Base-by-base conservation (phyloP, 2,888 invertebrate species). In the Bimastos eiseni region DNA sequence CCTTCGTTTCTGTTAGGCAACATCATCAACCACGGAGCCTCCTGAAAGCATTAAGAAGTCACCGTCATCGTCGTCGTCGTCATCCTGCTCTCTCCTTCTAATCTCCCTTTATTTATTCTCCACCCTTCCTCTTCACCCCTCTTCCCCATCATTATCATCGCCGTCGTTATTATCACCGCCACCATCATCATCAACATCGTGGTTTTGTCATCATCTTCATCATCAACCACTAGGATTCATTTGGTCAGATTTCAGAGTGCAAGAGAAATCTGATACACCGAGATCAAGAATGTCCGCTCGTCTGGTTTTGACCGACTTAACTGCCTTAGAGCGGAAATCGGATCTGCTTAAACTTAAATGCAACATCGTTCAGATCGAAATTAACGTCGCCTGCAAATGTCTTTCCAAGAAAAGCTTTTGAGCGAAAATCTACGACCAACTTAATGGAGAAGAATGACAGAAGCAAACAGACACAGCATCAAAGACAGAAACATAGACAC, bases 11-110 rank as follows among this genome's bases (percentile, higher is more conserved):
- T 86, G 91, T 93, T 94, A 38, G 92, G 91, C 94, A 93, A 93
- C 37, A 94, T 93, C 91, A 94, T 93, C 91, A 94, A 86, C 86
- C 86, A 94, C 3, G 94, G 94, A 49, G 92, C 92, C 91, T 94
- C 94, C 36, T 86, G 36, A 86, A 37, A 36, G 34, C 70, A n/a
- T 70, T 70, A 3, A n/a, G 8, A 49, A 49, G 11, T 49, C 83
- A 33, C 15, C 33, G 30, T 34, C 83, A 13, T 33, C 33, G 19
- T 34, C 13, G 11, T 83, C 21, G 33, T 41, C 44, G 33, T 89
- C 3, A 37, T 89, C 38, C 3, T 89, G n/a, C n/a, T n/a, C n/a
- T n/a, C n/a, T n/a, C n/a, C n/a, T n/a, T n/a, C n/a, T n/a, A n/a
- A n/a, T n/a, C n/a, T n/a, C n/a, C n/a, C n/a, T n/a, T n/a, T n/a